These are phyloP conservation scores for Marasmarcha lunaedactyla DNA, from an alignment of 2,888 invertebrate species.

Conservation along the genomic window DNA sequence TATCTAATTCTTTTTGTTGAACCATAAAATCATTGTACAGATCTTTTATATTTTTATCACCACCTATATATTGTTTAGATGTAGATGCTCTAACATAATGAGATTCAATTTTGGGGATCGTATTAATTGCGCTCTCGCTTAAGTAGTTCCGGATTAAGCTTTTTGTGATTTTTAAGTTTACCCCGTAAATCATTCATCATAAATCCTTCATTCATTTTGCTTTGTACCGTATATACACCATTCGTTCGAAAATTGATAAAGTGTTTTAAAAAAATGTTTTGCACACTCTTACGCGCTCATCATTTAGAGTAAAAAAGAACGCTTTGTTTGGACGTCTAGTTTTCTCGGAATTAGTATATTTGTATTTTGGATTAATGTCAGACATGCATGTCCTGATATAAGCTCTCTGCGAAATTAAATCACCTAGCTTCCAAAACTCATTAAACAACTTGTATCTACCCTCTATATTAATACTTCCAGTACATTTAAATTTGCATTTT, in stretches of 20 bases:
- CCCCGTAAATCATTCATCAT: conserved; percentile 13
- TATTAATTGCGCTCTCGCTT: conserved; percentile 13
- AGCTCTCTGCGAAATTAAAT: conserved; percentile 3
- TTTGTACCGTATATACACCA: conserved; percentile 10
- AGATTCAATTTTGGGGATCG: conserved; percentile 16
- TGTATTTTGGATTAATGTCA: conserved; percentile 7
- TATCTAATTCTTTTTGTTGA: conserved; percentile 6
- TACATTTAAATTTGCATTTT: conserved; percentile 9
- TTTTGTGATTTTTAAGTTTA: conserved; percentile 14
- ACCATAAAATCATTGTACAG: conserved; percentile 11
- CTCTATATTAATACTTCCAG: conserved; percentile 4
- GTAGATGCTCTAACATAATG: conserved; percentile 16
- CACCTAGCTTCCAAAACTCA: conserved; percentile 3
- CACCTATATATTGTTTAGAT: conserved; percentile 14
- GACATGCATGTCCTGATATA: conserved; percentile 2
- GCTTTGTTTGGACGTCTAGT: conserved; percentile 8
- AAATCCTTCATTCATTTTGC: conserved; percentile 11
- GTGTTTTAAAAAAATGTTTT: conserved; percentile 15
- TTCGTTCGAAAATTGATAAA: conserved; percentile 10
- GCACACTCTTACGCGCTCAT: conserved; percentile 9
- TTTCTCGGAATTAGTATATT: conserved; percentile 7
- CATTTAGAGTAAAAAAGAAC: conserved; percentile 9
- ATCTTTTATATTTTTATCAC: conserved; percentile 14
- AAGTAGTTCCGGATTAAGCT: conserved; percentile 11
- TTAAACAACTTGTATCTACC: conserved; percentile 4